These are phyloP conservation scores for Drosophila azteca DNA, from an alignment of 1,140 invertebrate species.

Conservation along the genomic window DNA sequence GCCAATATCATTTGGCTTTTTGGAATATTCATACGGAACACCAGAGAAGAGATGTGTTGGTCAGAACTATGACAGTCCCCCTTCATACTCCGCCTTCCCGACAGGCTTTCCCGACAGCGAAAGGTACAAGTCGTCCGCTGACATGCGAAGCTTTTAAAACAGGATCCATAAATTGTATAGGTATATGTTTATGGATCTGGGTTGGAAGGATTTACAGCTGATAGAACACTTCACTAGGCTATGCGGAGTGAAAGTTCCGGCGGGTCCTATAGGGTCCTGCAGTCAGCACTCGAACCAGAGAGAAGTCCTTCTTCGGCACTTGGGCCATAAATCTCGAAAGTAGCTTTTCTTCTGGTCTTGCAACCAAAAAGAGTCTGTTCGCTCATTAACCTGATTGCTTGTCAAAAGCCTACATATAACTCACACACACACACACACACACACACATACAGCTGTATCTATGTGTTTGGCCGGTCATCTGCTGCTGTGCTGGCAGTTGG, in stretches of 20 bases:
- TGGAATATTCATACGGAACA: slow-evolving; percentile 66
- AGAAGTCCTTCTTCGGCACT: not conserved
- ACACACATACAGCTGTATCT: not conserved
- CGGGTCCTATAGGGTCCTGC: too few species aligned
- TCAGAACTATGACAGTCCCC: too few species aligned
- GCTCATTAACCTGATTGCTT: slow-evolving; percentile 15
- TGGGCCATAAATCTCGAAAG: not conserved
- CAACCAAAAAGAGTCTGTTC: not conserved
- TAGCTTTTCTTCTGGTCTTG: not conserved
- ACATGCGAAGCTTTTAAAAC: slow-evolving; percentile 32
- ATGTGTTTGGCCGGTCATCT: slow-evolving; percentile 5
- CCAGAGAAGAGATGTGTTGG: slow-evolving; percentile 14
- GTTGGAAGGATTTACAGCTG: not conserved
- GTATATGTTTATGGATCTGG: slow-evolving; percentile 32
- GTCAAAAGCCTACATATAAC: not conserved
- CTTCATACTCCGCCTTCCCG: not conserved
- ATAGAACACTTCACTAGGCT: too few species aligned
- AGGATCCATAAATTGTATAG: slow-evolving; percentile 17
- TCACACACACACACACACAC: not conserved
- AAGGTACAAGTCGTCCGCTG: slow-evolving; percentile 7
- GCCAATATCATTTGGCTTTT: slow-evolving; percentile 56
- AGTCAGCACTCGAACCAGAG: not conserved
- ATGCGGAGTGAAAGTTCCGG: too few species aligned
- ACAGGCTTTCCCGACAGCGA: slow-evolving; percentile 7
- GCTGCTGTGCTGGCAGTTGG: slow-evolving; percentile 7